Evolutionary conservation across 1,140 invertebrate species (phyloP), one percentile per base, ranked within the genome.

Genomic region (Batillaria attramentaria): DNA sequence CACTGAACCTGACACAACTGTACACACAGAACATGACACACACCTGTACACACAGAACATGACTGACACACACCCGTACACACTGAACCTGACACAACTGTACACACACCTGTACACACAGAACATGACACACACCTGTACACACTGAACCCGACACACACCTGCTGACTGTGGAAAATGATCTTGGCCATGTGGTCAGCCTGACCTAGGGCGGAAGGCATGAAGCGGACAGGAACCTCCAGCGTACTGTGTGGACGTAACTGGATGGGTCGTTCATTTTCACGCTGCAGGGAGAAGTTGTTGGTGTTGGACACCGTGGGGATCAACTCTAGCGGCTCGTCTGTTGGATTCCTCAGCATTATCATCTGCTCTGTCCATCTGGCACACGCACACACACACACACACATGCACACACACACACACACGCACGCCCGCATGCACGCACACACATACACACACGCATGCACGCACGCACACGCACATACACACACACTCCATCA

Each of bases 301-400:
- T 89, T 89, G 65, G 83, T 84, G 78, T 91, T 91, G 31, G 89
- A 89, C 35, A 91, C 78, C 0, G 83, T 84, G 4, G 89, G 85
- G 18, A 88, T 81, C 37, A 91, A 74, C 69, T 87, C 87, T 24
- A 91, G 77, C 0, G 76, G 84, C 77, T 91, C 89, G 50, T 89
- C 84, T 37, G 89, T 89, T 50, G 89, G 88, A 77, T 91, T 91
- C 28, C 86, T 81, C 35, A 91, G 83, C 8, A 76, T 65, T 18
- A 91, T 88, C 13, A 66, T 84, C 81, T 89, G 86, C 50, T 86
- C 83, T 37, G 87, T 85, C 89, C 89, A 90, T 76, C 90, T 90
- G 79, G 3, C 80, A 76, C 54, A 79, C 54, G 72, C 2, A 31
- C 18, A 39, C 18, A 8, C 1, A 28, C 57, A 62, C 33, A 60